Base-by-base conservation (phyloP, 2,113 vertebrate species). In the Leuciscus idus region DNA sequence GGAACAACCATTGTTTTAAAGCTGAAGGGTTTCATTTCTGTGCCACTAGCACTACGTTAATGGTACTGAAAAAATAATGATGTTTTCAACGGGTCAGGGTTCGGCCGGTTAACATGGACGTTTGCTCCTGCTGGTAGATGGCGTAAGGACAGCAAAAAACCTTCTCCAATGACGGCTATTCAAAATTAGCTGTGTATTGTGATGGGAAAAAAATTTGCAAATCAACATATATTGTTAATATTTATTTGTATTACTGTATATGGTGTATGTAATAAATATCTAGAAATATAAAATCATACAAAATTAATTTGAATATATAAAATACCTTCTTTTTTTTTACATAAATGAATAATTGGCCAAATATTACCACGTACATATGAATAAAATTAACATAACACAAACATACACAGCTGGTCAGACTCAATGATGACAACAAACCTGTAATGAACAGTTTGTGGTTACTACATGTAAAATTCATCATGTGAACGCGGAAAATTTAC, bases 1-100 rank as follows among this genome's bases (percentile, higher is more conserved):
- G 30, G 4, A 28, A 17, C 43, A 19, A 36, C 4, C 15, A 1
- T 87, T 84, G 55, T 88, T 88, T 89, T 52, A 87, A 81, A 83
- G 50, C 80, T 72, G 73, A 3, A 50, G 55, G 28, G 39, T 28
- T 13, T 70, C 77, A 78, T 70, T 86, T 57, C 10, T 30, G 39
- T 76, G 26, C 66, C 11, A 72, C 33, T 5, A 11, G 21, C 21
- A 23, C 19, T 12, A 43, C 12, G 68, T 17, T 17, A 70, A 61
- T 48, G 57, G 55, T n/a, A 46, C 4, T 80, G 11, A 39, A 80
- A 81, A 64, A 81, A 81, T 48, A 12, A 81, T 17, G 6, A 0
- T 1, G 11, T 55, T 77, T 55, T 77, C 28, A 55, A 55, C 17
- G 17, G 75, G 75, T 50, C 75, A 77, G 8, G 26, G 26, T 30